Evolutionary conservation across 1,140 invertebrate genomes (phyloP).

Genomic region (Holotrichia oblita): DNA sequence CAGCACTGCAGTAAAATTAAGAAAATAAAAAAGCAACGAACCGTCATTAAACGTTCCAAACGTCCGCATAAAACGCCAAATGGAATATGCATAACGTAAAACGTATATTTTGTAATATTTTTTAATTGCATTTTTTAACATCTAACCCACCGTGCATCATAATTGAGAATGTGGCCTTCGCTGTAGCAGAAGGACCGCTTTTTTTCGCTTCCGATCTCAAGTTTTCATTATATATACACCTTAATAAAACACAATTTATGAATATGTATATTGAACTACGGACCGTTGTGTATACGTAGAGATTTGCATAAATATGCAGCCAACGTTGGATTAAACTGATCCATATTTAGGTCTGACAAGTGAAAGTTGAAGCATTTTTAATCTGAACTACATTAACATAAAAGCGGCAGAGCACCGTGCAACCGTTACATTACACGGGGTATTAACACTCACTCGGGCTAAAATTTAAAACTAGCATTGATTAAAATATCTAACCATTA

Average conservation of each 20-base stretch:
- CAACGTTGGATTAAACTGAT: conserved; percentile 37
- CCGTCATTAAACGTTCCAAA: background rate
- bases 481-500: background rate
- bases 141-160: background rate
- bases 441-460: background rate
- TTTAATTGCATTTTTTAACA: conserved; percentile 35
- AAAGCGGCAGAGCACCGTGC: background rate
- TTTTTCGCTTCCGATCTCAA: conserved; percentile 35
- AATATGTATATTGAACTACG: conserved; percentile 28
- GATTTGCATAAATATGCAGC: conserved; percentile 40
- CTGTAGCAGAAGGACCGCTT: background rate
- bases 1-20: conserved; percentile 1
- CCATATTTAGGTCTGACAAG: conserved; percentile 40
- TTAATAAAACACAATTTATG: conserved; percentile 39
- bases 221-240: conserved; percentile 29
- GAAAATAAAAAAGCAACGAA: background rate
- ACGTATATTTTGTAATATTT: conserved; percentile 3
- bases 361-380: conserved; percentile 30
- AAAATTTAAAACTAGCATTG: background rate
- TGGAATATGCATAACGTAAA: conserved; percentile 6
- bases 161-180: background rate
- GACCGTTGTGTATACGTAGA: background rate
- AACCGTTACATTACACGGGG: background rate
- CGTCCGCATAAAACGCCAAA: background rate
- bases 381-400: background rate